Evolutionary conservation across 2,797 vertebrate genomes (phyloP).

Genomic region (Micropoecilia bifurca): DNA sequence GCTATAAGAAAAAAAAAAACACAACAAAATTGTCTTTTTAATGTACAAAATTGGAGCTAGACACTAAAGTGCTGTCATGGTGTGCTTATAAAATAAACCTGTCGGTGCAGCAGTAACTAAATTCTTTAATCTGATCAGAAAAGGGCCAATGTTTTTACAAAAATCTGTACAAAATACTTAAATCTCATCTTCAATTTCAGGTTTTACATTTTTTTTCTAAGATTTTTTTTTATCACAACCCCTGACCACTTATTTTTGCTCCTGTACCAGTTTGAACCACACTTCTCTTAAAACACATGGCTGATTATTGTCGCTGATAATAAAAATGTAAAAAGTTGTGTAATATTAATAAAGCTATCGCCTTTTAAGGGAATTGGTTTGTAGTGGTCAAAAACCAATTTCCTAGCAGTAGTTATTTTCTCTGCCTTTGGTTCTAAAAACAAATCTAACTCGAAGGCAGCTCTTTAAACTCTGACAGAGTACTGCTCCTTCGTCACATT

Average conservation of each 20-base stretch:
- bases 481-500: not conserved
- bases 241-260: not conserved
- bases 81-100: not conserved
- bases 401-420: not conserved
- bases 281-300: not conserved
- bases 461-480: not conserved
- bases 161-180: not conserved
- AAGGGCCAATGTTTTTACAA: too few relatives aligned
- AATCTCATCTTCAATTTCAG: not conserved
- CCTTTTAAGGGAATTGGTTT: not conserved
- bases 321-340: not conserved
- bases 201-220: not conserved
- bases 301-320: not conserved
- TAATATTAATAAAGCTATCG: not conserved
- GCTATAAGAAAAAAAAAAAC: not conserved
- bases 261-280: not conserved
- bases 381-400: not conserved
- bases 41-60: not conserved
- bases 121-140: not conserved
- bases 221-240: not conserved
- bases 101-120: not conserved
- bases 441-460: not conserved
- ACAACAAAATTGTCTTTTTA: not conserved
- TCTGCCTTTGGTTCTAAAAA: not conserved
- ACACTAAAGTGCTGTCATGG: not conserved